Percentiles rank a stretch among this genome's conserved stretches.
Evolutionary conservation across 2,888 invertebrate genomes (phyloP).

Genomic region (Zaprionus bogoriensis): DNA sequence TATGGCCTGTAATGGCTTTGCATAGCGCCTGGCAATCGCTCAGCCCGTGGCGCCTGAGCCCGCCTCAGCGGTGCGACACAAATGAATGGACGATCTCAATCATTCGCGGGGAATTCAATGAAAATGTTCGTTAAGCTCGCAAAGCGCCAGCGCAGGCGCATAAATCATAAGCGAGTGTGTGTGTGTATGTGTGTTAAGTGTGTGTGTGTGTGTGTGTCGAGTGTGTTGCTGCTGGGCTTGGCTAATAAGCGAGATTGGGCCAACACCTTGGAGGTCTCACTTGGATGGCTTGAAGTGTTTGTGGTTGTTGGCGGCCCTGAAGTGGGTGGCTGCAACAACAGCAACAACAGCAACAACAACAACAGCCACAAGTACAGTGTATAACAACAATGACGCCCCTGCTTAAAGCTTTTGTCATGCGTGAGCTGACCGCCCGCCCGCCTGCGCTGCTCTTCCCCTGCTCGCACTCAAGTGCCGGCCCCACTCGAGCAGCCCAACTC

Average conservation of each 20-base stretch:
- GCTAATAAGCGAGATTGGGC: slow-evolving; percentile 63
- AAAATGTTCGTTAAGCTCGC: slow-evolving; percentile 51
- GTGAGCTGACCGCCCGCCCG: slow-evolving; percentile 37
- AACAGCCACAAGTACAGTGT: too few species aligned
- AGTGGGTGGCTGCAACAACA: slow-evolving; percentile 50
- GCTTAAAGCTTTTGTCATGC: slow-evolving; percentile 66
- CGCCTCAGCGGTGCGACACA: slow-evolving; percentile 47
- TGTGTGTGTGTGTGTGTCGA: background rate
- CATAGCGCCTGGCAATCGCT: too few species aligned
- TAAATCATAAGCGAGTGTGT: slow-evolving; percentile 36
- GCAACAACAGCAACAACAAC: slow-evolving; percentile 19
- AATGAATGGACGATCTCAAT: slow-evolving; percentile 71
- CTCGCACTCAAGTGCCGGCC: slow-evolving; percentile 61
- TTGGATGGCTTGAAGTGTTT: slow-evolving; percentile 56
- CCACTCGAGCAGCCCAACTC: slow-evolving; percentile 46
- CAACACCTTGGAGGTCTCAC: slow-evolving; percentile 54
- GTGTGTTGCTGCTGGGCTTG: slow-evolving; percentile 6
- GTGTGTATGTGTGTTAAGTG: background rate
- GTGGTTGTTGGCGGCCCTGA: slow-evolving; percentile 29
- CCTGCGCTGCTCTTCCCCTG: background rate
- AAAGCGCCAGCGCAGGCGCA: slow-evolving; percentile 39
- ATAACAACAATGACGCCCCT: slow-evolving; percentile 50
- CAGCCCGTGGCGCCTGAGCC: slow-evolving; percentile 39
- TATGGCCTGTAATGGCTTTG: too few species aligned
- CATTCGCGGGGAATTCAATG: slow-evolving; percentile 39